Percentiles rank a stretch among this genome's conserved stretches.
phyloP scores from a whole-genome alignment of 2,113 vertebrate genomes.

The Odobenus rosmarus region DNA sequence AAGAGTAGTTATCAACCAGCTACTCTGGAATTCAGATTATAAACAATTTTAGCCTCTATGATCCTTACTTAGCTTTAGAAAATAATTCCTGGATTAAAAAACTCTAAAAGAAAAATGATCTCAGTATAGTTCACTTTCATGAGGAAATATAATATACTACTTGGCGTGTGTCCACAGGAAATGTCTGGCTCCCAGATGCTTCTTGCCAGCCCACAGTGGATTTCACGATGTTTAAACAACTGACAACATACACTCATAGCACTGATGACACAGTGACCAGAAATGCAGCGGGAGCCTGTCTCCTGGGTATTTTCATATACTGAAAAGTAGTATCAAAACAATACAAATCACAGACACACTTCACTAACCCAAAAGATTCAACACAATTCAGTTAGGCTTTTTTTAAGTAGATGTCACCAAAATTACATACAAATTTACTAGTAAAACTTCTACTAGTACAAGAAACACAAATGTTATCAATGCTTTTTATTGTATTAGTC shows the following conservation, averaged over 20 bases:
- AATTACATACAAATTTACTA: not conserved
- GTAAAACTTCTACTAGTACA: constrained; percentile 26
- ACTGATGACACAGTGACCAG: constrained; percentile 71
- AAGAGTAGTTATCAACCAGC: constrained; percentile 68
- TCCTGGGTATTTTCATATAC: constrained; percentile 63
- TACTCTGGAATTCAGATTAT: constrained; percentile 71
- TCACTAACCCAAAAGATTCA: constrained; percentile 13
- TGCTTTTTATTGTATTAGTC: constrained; percentile 12
- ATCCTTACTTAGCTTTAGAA: constrained; percentile 54
- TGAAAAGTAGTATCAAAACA: constrained; percentile 65
- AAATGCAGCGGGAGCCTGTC: constrained; percentile 48
- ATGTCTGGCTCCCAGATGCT: constrained; percentile 88
- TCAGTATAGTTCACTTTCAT: constrained; percentile 76
- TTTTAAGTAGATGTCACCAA: constrained; percentile 31
- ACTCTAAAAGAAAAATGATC: constrained; percentile 81
- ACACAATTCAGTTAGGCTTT: constrained; percentile 8
- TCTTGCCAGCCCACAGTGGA: constrained; percentile 78
- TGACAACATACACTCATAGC: constrained; percentile 73
- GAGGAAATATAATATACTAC: constrained; percentile 84
- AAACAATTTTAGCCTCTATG: constrained; percentile 75
- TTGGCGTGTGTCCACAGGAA: constrained; percentile 85
- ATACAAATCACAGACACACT: constrained; percentile 40
- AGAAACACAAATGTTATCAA: constrained; percentile 30
- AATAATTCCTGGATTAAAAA: constrained; percentile 72
- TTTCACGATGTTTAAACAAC: constrained; percentile 81